Evolutionary conservation across 1,140 invertebrate species (phyloP), one percentile per base, ranked within the genome.

Genomic region (Sycobia sp.): DNA sequence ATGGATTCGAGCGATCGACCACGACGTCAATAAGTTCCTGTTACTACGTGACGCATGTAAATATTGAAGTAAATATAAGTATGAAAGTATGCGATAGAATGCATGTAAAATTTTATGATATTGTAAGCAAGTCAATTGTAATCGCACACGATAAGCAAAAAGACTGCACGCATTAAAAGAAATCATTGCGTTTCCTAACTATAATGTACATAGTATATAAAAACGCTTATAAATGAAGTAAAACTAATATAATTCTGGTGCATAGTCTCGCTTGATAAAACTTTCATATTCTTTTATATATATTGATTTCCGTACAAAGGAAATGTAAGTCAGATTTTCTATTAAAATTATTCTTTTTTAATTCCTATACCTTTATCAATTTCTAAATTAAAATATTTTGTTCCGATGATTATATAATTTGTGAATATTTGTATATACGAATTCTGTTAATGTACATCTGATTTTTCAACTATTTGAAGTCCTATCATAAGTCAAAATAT

Each of bases 21-120:
- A n/a, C n/a, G n/a, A n/a, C n/a, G n/a, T n/a, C n/a, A n/a, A n/a
- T n/a, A 51, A 71, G 70, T 71, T 71, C 70, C 70, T 71, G 68
- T 67, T 65, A 71, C 47, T 67, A 68, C 44, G 49, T 56, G 38
- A 22, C 9, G 18, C 16, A 51, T 66, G 46, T 66, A 66, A 51
- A 66, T 66, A 66, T 55, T 44, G 38, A 34, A 53, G 49, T 29
- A 34, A 60, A 47, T 44, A 22, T 38, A 50, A 27, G 39, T 27
- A 55, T 60, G 50, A 38, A 25, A 23, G 59, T 16, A 13, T 41
- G 23, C 23, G n/a, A n/a, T n/a, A n/a, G n/a, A n/a, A 49, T 23
- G 23, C 27, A 13, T 27, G 39, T 29, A 41, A 41, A 41, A 41
- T 16, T 4, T 32, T 32, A 36, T 3, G 10, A 4, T 36, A 16